phyloP scores from a whole-genome alignment of 2,113 vertebrate genomes.

The Peromyscus maniculatus region DNA sequence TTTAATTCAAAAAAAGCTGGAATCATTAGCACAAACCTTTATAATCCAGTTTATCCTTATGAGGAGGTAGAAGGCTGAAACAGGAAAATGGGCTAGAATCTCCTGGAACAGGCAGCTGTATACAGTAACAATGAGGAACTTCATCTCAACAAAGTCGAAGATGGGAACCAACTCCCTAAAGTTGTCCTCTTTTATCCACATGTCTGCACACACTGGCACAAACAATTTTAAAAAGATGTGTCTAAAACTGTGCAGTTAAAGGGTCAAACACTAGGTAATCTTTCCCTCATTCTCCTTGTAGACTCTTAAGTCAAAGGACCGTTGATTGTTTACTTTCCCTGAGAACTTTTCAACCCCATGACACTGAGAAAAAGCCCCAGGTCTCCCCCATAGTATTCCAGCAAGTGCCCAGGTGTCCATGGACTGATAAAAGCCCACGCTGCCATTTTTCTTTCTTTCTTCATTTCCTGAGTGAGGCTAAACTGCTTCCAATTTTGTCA shows the following conservation, averaged over 20 bases:
- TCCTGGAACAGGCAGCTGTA: not conserved
- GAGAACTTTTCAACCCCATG: conserved; percentile 61
- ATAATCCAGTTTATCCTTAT: not conserved
- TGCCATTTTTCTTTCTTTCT: conserved; percentile 76
- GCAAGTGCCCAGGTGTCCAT: conserved; percentile 69
- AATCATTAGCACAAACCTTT: not conserved
- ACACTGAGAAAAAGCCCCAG: not conserved
- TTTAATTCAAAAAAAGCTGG: not conserved
- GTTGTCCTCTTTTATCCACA: not conserved
- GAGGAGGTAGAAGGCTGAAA: no score
- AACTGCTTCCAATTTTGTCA: conserved; percentile 69
- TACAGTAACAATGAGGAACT: not conserved
- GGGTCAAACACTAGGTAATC: conserved; percentile 37
- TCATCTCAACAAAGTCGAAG: not conserved
- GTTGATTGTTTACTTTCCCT: not conserved
- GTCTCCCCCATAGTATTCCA: conserved; percentile 37
- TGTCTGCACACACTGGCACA: not conserved
- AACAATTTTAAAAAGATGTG: not conserved
- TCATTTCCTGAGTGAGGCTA: conserved; percentile 57
- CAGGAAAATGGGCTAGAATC: not conserved
- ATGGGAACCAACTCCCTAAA: not conserved
- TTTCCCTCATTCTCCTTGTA: conserved; percentile 69
- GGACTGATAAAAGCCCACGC: conserved; percentile 73
- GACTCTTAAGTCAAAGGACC: conserved; percentile 33
- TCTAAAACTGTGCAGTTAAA: conserved; percentile 36